phyloP scores from a whole-genome alignment of 2,797 vertebrate species.

The Halcyon chelicuti region DNA sequence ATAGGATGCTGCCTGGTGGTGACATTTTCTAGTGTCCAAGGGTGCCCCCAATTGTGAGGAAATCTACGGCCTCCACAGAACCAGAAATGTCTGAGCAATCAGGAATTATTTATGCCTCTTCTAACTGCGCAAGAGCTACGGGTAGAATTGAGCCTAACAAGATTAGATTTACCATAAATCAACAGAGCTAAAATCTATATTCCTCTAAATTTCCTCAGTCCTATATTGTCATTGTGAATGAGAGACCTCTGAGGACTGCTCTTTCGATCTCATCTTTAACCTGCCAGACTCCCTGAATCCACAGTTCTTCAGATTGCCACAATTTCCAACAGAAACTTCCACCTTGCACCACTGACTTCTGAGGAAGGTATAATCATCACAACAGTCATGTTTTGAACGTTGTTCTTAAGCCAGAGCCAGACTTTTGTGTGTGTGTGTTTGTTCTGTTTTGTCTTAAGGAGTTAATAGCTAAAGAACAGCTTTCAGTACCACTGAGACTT shows the following conservation, averaged over 20 bases:
- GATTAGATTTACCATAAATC: constrained; percentile 54
- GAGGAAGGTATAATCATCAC: background rate
- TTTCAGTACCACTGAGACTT: background rate
- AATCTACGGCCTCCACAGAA: background rate
- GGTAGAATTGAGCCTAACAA: background rate
- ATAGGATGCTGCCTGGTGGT: background rate
- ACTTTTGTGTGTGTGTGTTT: background rate
- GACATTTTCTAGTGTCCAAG: background rate
- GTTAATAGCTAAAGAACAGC: background rate
- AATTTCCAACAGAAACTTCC: background rate
- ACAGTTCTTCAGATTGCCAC: background rate
- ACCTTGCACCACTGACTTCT: background rate
- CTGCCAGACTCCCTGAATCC: background rate
- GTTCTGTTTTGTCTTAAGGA: no score
- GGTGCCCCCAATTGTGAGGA: background rate
- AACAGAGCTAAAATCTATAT: constrained; percentile 27
- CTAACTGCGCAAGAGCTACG: background rate
- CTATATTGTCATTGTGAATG: background rate
- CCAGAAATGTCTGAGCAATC: background rate
- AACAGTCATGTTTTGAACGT: background rate
- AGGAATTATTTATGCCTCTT: constrained; percentile 2
- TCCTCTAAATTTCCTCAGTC: background rate
- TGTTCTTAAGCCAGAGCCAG: background rate
- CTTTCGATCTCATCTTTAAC: background rate
- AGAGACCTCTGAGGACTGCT: background rate